Evolutionary conservation across 2,797 vertebrate species (phyloP), one percentile per base, ranked within the genome.

Genomic region (Manis javanica): DNA sequence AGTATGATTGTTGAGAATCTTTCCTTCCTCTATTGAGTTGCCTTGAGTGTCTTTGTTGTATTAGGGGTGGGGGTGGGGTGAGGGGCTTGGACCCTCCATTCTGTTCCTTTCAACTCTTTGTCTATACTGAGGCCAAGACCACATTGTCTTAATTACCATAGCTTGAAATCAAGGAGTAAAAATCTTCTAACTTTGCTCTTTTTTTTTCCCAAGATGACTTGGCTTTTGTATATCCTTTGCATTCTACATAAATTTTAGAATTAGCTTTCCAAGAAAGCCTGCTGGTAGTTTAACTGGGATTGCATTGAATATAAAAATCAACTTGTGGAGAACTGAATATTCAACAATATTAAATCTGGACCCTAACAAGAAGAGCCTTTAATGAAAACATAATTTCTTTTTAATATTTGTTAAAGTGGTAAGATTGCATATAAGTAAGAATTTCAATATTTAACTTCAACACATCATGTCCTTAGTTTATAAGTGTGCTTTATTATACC

Each of bases 161-260:
- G 31, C 9, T n/a, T 85, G n/a, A 87, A 87, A 68, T 46, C 23
- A 66, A 16, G n/a, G 63, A 92, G 59, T 71, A 49, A 91, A 90
- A 34, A 55, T 78, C 51, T 81, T 75, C 39, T 42, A 90, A 66
- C 24, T 96, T 85, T 85, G 34, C 53, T 83, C 46, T 34, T 85
- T 97, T 16, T 83, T 91, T 95, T 87, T 85, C 42, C 42, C 57
- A 89, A 89, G 55, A 46, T 93, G 46, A 79, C 55, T 90, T 90
- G 12, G 1, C 12, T 31, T 64, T 88, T 84, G 24, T 87, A 21
- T 21, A 84, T 74, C 31, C 42, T 92, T 92, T 92, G 18, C 23
- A 78, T 85, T 94, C 55, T 61, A 72, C 77, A n/a, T 85, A 90
- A 72, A 82, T 88, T 94, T 94, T 92, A 94, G 78, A 94, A 90